Base-by-base conservation (phyloP, 2,888 invertebrate species). In the Trachelus troglodyta region DNA sequence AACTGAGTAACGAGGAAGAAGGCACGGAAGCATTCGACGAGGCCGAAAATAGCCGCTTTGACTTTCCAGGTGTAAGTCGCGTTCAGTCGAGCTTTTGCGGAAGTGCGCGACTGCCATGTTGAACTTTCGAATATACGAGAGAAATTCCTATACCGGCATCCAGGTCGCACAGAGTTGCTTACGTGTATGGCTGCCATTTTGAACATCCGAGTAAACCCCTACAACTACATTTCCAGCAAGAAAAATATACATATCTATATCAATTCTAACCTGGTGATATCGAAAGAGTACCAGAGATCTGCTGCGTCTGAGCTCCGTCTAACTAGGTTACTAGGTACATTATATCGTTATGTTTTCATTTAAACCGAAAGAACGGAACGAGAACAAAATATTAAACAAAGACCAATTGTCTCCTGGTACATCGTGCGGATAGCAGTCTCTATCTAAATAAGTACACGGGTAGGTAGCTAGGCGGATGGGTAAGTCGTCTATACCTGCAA, bases 401-500 rank as follows among this genome's bases (percentile, higher is more conserved):
- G 40, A 23, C 56, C 15, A 56, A 56, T 23, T 56, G 23, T 56
- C 56, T 56, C 23, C 56, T 56, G 56, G 56, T 23, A 23, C 56
- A 2, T 23, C 56, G 23, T 56, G 56, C 23, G 56, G 23, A 56
- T 23, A 56, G 23, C 56, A 56, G 56, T 56, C 23, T 23, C 23
- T 9, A 23, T 56, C 2, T 23, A 56, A 15, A 15, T 30, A 71
- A 15, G 71, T 71, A 31, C 31, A 34, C 31, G 71, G 30, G 69
- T 40, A 40, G 40, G 15, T 15, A 1, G 15, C 15, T 40, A 15
- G 15, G 40, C 40, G 15, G 15, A 56, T 56, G 23, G 56, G 15
- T 56, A 56, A 56, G 56, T 56, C 15, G 15, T n/a, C 68, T 75
- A 30, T 40, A 56, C 30, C 33, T 56, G 75, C 34, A 79, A 82